These are phyloP conservation scores for Drosophila paramelanica DNA, from an alignment of 2,888 invertebrate species.

Conservation along the genomic window DNA sequence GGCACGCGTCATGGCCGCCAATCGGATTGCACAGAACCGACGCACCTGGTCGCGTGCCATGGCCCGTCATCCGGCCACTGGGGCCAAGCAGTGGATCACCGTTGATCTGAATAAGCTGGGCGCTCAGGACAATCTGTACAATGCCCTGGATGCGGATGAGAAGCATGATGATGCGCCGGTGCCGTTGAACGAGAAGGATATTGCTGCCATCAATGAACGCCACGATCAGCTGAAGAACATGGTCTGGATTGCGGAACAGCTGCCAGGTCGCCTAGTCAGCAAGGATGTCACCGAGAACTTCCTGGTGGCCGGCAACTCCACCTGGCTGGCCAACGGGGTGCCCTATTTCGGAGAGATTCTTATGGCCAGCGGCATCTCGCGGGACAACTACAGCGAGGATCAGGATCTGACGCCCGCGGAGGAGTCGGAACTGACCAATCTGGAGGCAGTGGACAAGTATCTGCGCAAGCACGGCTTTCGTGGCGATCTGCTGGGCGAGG, in stretches of 20 bases:
- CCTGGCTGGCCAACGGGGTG: slow-evolving; percentile 88
- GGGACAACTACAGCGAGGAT: slow-evolving; percentile 71
- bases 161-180: slow-evolving; percentile 76
- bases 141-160: slow-evolving; percentile 68
- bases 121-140: slow-evolving; percentile 69
- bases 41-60: slow-evolving; percentile 91
- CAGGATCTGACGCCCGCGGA: slow-evolving; percentile 67
- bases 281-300: slow-evolving; percentile 89
- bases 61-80: slow-evolving; percentile 90
- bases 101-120: slow-evolving; percentile 88
- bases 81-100: slow-evolving; percentile 95
- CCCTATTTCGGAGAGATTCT: slow-evolving; percentile 83
- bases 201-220: slow-evolving; percentile 70
- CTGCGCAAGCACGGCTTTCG: slow-evolving; percentile 83
- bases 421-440: slow-evolving; percentile 76
- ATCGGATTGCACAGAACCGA: slow-evolving; percentile 90
- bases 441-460: slow-evolving; percentile 83
- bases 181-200: slow-evolving; percentile 67
- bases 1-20: slow-evolving; percentile 92
- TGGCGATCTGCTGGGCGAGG: slow-evolving; percentile 83
- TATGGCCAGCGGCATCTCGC: slow-evolving; percentile 76
- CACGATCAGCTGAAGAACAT: slow-evolving; percentile 84
- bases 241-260: slow-evolving; percentile 91
- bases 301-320: slow-evolving; percentile 81
- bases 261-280: slow-evolving; percentile 87